Base-by-base conservation (phyloP, 2,797 vertebrate genomes). In the Anolis apletophallus region DNA sequence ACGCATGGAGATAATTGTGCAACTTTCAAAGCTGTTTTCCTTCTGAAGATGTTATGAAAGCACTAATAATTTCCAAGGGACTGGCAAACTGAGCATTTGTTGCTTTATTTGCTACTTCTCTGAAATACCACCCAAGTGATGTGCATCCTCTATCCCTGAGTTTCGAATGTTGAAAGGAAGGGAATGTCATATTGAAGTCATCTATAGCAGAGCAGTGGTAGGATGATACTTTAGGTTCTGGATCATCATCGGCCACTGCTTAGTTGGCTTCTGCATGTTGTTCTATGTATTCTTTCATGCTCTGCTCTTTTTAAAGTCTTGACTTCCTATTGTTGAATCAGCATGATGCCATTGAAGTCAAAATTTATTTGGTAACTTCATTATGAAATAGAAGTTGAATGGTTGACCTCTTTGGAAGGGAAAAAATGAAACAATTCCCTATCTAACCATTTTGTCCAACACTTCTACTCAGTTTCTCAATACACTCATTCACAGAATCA, bases 1-100 rank as follows among this genome's bases (percentile, higher is more conserved):
- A 80, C 12, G 69, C 64, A 32, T 13, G 29, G 69, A 23, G 83
- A 84, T 50, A 83, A 0, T 36, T 54, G 21, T 17, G 40, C 11
- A 61, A 32, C 21, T 29, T 69, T 68, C 75, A 69, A 81, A 52
- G 88, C 10, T 23, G 14, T 8, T 23, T 36, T 34, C 16, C 77
- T 86, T 86, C 59, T 72, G 78, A 92, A 89, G 87, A 78, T 80
- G 19, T 21, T 86, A n/a, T 80, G 77, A 0, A 61, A 76, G 69
- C 40, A 73, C 52, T 9, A 0, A 32, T 68, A 67, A 50, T 76
- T 68, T 74, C 59, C 50, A 50, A 9, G 5, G n/a, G 59, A 6
- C 26, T 34, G 36, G 29, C 68, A 68, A 16, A 6, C 5, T 59
- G 57, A 5, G 16, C 3, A 17, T 5, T 32, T 13, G 32, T 75